phyloP scores from a whole-genome alignment of 2,888 invertebrate genomes.

The Cerastis rubricosa region DNA sequence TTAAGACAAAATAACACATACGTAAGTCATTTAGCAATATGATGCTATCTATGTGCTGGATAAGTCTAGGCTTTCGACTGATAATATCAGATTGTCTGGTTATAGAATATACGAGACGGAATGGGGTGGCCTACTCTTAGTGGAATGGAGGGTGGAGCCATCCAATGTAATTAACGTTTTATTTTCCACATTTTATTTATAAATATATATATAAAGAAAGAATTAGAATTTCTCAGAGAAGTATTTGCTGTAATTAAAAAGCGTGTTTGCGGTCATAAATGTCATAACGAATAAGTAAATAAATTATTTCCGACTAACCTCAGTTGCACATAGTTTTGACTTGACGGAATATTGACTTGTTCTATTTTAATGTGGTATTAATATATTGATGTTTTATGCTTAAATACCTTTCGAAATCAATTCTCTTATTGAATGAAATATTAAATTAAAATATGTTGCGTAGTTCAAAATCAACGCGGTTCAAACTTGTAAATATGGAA shows the following conservation, averaged over 20 bases:
- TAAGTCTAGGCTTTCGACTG: neutral
- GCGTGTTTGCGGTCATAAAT: neutral
- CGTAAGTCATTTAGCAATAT: slow-evolving; percentile 6
- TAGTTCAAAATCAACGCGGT: neutral
- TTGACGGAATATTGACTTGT: neutral
- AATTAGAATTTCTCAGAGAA: neutral
- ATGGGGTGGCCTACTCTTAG: slow-evolving; percentile 46
- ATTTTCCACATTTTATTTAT: slow-evolving; percentile 4
- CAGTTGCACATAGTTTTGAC: neutral
- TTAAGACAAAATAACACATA: neutral
- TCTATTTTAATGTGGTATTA: neutral
- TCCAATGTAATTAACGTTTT: slow-evolving; percentile 13
- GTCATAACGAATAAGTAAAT: neutral
- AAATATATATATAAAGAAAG: neutral
- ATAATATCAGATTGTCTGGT: slow-evolving; percentile 24
- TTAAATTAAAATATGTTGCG: neutral
- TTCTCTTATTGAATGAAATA: too few relatives aligned
- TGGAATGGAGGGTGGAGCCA: neutral
- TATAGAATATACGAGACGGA: slow-evolving; percentile 23
- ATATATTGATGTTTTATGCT: neutral
- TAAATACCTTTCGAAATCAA: neutral
- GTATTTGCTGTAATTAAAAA: slow-evolving; percentile 13
- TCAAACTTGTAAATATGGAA: neutral
- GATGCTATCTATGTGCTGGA: slow-evolving; percentile 16
- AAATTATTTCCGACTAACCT: neutral